phyloP scores from a whole-genome alignment of 2,888 invertebrate species.

The Reticulitermes lucifugus region DNA sequence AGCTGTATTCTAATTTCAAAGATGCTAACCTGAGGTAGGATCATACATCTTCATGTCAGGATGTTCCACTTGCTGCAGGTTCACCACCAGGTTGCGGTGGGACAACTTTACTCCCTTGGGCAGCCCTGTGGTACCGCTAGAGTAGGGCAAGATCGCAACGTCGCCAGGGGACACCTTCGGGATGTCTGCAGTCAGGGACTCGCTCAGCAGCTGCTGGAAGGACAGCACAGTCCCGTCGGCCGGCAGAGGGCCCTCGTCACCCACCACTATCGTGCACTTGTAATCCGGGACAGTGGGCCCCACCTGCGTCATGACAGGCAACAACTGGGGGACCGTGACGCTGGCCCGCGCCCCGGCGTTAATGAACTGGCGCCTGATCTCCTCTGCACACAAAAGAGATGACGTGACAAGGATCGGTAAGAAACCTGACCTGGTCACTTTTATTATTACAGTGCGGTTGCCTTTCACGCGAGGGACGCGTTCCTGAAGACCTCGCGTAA shows the following conservation, averaged over 20 bases:
- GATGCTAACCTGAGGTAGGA: constrained; percentile 33
- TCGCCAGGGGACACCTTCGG: constrained; percentile 47
- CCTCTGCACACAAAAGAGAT: constrained; percentile 62
- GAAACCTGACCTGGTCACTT: too few species aligned
- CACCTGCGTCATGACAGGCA: constrained; percentile 71
- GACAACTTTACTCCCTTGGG: constrained; percentile 85
- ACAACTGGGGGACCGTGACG: constrained; percentile 72
- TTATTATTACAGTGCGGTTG: too few species aligned
- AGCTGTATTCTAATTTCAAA: not conserved
- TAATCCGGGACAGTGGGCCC: constrained; percentile 69
- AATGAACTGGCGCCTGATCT: constrained; percentile 72
- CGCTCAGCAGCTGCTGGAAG: constrained; percentile 33
- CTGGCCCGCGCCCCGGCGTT: constrained; percentile 74
- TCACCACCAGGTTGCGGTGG: constrained; percentile 74
- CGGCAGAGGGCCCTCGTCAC: constrained; percentile 68
- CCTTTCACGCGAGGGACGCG: too few species aligned
- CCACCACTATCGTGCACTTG: constrained; percentile 73
- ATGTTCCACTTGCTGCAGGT: constrained; percentile 66
- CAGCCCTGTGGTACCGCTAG: constrained; percentile 83
- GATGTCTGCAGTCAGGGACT: constrained; percentile 51
- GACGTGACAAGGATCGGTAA: not conserved
- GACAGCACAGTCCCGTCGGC: constrained; percentile 37
- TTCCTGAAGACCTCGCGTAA: too few species aligned
- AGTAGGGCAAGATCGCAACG: constrained; percentile 67
- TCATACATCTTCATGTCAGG: constrained; percentile 57